Conservation (phyloP, 2,888 invertebrate genomes). For the Palloptera scutellata region DNA sequence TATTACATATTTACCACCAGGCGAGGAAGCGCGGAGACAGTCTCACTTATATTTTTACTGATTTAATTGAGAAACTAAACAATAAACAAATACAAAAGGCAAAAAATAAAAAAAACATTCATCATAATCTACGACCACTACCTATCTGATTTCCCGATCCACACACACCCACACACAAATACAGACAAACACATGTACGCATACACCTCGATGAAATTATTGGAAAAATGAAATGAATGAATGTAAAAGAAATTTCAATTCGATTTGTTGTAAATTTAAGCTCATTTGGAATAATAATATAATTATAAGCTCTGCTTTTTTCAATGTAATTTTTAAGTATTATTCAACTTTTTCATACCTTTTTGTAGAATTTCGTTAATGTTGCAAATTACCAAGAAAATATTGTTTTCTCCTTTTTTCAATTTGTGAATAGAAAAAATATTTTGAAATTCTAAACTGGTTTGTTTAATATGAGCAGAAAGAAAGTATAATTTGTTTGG, state of each 20-base stretch:
- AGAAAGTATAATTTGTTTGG: too few species aligned
- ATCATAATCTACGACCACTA: background rate
- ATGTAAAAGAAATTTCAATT: slow-evolving; percentile 24
- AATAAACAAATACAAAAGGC: slow-evolving; percentile 8
- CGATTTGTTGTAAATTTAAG: slow-evolving; percentile 33
- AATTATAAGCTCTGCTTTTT: slow-evolving; percentile 23
- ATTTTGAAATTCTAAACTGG: slow-evolving; percentile 4
- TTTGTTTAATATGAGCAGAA: too few species aligned
- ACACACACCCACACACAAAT: background rate
- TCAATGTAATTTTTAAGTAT: slow-evolving; percentile 21
- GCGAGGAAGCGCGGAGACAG: background rate
- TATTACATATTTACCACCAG: slow-evolving; percentile 8
- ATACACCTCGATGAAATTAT: slow-evolving; percentile 14
- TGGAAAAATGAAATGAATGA: background rate
- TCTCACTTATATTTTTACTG: slow-evolving; percentile 19
- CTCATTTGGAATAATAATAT: slow-evolving; percentile 30
- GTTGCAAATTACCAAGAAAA: too few species aligned
- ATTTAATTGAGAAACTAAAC: slow-evolving; percentile 20
- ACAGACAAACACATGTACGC: slow-evolving; percentile 3
- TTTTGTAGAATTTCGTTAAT: too few species aligned
- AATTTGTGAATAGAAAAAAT: slow-evolving; percentile 10
- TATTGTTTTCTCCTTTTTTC: background rate
- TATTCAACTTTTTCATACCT: background rate
- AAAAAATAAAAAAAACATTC: slow-evolving; percentile 15
- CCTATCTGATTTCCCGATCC: background rate